Conservation (phyloP, 2,797 vertebrate species). For the Hipposideros larvatus region DNA sequence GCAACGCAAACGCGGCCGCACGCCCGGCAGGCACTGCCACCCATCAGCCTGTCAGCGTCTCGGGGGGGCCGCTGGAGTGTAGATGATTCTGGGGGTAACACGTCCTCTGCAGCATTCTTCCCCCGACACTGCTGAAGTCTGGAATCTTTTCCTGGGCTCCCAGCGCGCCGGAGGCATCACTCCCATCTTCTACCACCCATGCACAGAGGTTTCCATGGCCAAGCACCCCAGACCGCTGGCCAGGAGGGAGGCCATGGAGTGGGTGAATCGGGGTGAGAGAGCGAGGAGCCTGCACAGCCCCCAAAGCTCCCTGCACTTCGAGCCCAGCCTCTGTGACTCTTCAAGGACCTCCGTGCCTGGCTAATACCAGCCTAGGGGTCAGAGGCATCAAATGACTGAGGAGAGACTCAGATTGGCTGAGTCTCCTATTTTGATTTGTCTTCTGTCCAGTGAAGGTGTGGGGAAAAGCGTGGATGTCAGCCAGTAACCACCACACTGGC, state of each 20-base stretch:
- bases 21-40: constrained; percentile 68
- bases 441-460: not conserved
- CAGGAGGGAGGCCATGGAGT: not conserved
- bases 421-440: not conserved
- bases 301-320: not conserved
- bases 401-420: not conserved
- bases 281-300: not conserved
- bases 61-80: constrained; percentile 69
- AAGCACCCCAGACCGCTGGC: not conserved
- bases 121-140: constrained; percentile 11
- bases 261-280: not conserved
- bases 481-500: not conserved
- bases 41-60: constrained; percentile 78
- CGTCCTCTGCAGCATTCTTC: constrained; percentile 51
- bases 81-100: constrained; percentile 77
- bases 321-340: not conserved
- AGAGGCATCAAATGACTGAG: not conserved
- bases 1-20: not conserved
- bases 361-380: not conserved
- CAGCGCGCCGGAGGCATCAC: not conserved
- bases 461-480: not conserved
- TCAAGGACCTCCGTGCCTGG: too few species aligned
- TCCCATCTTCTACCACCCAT: not conserved
- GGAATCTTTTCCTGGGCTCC: constrained; percentile 10
- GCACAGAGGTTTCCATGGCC: not conserved